Percentiles rank a stretch among this genome's conserved stretches.
phyloP scores from a whole-genome alignment of 2,888 invertebrate species.

The Xiphydria camelus region DNA sequence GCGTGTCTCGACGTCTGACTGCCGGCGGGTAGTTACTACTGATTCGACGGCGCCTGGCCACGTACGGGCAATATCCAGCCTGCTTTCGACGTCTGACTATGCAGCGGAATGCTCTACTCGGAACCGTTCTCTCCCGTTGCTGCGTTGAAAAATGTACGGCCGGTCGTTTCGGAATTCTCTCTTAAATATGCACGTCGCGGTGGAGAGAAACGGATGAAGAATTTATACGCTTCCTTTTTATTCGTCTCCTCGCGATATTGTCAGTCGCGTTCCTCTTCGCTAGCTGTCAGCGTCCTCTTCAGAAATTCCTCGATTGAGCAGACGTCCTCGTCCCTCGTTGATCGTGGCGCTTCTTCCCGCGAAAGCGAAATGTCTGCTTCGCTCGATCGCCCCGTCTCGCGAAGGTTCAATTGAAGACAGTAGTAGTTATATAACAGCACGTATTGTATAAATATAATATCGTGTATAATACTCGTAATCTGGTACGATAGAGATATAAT shows the following conservation, averaged over 20 bases:
- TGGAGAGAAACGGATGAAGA: conserved; percentile 12
- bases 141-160: too few relatives aligned
- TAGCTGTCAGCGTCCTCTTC: background rate
- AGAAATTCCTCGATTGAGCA: background rate
- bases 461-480: conserved; percentile 47
- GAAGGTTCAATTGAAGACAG: too few relatives aligned
- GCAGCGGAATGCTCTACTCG: too few relatives aligned
- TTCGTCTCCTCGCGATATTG: background rate
- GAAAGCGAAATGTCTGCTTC: background rate
- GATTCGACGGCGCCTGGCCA: too few relatives aligned
- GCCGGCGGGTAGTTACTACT: too few relatives aligned
- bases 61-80: too few relatives aligned
- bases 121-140: too few relatives aligned
- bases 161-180: too few relatives aligned
- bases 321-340: background rate
- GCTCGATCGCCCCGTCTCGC: background rate
- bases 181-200: too few relatives aligned
- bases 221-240: conserved; percentile 8
- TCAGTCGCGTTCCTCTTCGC: background rate
- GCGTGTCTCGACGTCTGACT: too few relatives aligned
- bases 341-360: background rate
- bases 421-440: conserved; percentile 39
- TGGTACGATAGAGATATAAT: conserved; percentile 46
- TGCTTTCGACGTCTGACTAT: too few relatives aligned
- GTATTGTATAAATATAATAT: conserved; percentile 52